phyloP scores from a whole-genome alignment of 2,797 vertebrate genomes.

The Thamnophis elegans region DNA sequence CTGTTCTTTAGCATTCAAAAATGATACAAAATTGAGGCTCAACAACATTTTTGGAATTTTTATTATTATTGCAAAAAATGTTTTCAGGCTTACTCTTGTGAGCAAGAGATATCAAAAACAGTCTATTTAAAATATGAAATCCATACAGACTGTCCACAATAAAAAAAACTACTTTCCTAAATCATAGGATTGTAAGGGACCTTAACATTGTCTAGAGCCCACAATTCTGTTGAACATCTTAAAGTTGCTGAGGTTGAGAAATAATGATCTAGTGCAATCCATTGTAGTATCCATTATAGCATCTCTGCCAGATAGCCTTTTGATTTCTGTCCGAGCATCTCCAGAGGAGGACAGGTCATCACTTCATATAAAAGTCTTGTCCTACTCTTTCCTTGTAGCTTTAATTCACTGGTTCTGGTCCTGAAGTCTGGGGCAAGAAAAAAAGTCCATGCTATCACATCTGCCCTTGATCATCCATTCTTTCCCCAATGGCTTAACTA shows the following conservation, averaged over 20 bases:
- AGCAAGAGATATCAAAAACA: neutral
- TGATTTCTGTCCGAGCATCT: neutral
- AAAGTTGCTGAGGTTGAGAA: neutral
- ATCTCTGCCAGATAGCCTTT: neutral
- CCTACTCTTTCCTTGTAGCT: neutral
- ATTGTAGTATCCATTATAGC: neutral
- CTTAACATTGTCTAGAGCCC: neutral
- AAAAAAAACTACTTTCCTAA: slow-evolving; percentile 9
- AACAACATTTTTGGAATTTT: neutral
- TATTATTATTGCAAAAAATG: neutral
- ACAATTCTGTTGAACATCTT: neutral
- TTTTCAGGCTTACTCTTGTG: neutral
- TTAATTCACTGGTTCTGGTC: neutral
- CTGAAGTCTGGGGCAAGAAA: neutral
- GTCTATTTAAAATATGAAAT: slow-evolving; percentile 4
- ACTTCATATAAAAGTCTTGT: neutral
- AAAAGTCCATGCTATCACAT: neutral
- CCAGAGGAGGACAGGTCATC: neutral
- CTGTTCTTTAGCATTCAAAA: neutral
- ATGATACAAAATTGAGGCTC: neutral
- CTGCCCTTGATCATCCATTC: neutral
- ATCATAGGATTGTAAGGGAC: neutral
- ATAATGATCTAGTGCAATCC: neutral
- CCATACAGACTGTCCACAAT: slow-evolving; percentile 26
- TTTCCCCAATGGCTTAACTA: neutral